These are phyloP conservation scores for Microchrysa polita DNA, from an alignment of 2,888 invertebrate species.

Conservation along the genomic window DNA sequence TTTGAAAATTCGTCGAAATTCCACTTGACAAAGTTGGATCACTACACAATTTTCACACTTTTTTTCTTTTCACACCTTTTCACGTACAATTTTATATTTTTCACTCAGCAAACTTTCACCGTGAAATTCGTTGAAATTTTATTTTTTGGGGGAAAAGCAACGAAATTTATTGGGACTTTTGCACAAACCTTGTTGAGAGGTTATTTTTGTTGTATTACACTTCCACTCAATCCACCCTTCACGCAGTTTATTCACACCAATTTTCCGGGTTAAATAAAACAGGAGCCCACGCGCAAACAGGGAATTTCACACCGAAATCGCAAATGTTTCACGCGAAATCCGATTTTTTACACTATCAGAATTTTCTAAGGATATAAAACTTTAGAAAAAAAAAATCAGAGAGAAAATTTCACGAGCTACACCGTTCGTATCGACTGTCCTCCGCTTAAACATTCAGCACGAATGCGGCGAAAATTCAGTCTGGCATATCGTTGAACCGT, in stretches of 20 bases:
- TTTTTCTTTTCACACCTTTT: background rate
- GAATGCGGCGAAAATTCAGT: constrained; percentile 13
- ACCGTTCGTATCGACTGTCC: constrained; percentile 33
- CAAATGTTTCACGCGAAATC: background rate
- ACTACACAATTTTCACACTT: background rate
- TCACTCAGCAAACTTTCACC: background rate
- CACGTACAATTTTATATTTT: background rate
- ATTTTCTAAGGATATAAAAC: background rate
- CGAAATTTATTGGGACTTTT: background rate
- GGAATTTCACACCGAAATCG: background rate
- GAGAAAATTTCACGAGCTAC: constrained; percentile 40
- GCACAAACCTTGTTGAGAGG: too few species aligned
- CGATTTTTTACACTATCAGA: constrained; percentile 5
- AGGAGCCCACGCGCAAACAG: background rate
- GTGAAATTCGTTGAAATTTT: constrained; percentile 4
- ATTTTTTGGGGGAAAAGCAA: too few species aligned
- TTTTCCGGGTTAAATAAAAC: background rate
- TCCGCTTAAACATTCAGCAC: constrained; percentile 38
- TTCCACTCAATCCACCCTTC: constrained; percentile 12
- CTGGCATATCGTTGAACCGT: too few species aligned
- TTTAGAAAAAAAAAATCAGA: constrained; percentile 31
- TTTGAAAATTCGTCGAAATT: background rate
- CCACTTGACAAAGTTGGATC: background rate
- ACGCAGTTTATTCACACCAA: background rate
- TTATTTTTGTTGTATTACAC: too few species aligned